These are phyloP conservation scores for Neria commutata DNA, from an alignment of 2,888 invertebrate species.

Conservation along the genomic window DNA sequence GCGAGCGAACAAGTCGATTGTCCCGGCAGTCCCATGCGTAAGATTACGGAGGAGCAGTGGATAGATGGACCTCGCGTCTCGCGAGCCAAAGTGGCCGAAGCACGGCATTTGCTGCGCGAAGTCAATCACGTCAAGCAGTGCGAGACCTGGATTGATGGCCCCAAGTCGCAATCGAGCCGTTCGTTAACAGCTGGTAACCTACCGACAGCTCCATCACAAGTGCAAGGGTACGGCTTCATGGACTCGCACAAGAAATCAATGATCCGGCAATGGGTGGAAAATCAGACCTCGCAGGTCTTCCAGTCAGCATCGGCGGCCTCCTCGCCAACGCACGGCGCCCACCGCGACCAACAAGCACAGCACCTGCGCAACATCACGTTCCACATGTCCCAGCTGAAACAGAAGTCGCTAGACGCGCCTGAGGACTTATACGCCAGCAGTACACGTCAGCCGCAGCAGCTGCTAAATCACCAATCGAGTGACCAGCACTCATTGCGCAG, in stretches of 20 bases:
- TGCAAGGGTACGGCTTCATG: constrained; percentile 83
- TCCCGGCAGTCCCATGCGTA: constrained; percentile 59
- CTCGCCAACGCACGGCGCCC: constrained; percentile 57
- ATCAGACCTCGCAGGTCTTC: constrained; percentile 80
- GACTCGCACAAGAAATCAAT: constrained; percentile 90
- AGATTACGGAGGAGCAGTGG: constrained; percentile 89
- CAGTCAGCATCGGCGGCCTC: constrained; percentile 68
- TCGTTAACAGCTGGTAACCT: constrained; percentile 62
- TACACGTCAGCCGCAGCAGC: constrained; percentile 47
- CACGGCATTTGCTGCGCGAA: constrained; percentile 79
- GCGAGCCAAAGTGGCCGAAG: constrained; percentile 81
- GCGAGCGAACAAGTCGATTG: constrained; percentile 47
- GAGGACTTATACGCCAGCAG: constrained; percentile 34
- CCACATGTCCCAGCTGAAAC: constrained; percentile 69
- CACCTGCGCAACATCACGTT: constrained; percentile 64
- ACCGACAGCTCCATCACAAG: constrained; percentile 49
- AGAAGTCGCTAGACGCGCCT: constrained; percentile 53
- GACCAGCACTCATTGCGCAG: constrained; percentile 61
- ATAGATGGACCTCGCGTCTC: constrained; percentile 94
- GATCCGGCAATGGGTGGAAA: constrained; percentile 93
- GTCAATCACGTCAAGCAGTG: constrained; percentile 77
- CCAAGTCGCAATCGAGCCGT: constrained; percentile 69
- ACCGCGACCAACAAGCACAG: constrained; percentile 58
- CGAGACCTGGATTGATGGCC: constrained; percentile 97
- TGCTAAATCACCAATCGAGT: constrained; percentile 8